These are phyloP conservation scores for Hydrozoanthus gracilis DNA, from an alignment of 92 coral and sea anemone genomes.

Conservation along the genomic window DNA sequence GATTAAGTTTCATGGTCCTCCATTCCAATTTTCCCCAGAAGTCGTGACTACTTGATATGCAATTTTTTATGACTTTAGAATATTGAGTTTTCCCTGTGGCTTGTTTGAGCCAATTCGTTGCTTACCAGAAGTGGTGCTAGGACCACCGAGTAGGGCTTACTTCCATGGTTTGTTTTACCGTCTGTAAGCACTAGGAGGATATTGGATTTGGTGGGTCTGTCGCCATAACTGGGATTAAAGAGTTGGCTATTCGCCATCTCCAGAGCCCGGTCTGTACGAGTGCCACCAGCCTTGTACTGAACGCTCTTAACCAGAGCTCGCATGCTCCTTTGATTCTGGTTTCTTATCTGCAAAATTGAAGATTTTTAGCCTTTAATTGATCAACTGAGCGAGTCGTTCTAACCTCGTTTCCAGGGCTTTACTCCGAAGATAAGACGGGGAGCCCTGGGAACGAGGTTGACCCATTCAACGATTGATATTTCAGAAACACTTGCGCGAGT, in stretches of 20 bases:
- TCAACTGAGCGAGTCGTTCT: neutral
- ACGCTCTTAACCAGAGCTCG: neutral
- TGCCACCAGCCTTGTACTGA: conserved; percentile 6
- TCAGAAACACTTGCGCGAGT: no score
- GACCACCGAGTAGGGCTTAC: conserved; percentile 11
- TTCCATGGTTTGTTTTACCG: conserved; percentile 26
- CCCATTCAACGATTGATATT: no score
- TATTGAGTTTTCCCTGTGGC: no score
- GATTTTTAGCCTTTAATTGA: neutral
- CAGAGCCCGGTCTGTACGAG: conserved; percentile 26
- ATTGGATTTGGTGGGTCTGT: neutral
- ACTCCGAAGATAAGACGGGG: neutral
- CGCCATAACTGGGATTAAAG: neutral
- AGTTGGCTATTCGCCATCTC: neutral
- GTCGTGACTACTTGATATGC: no score
- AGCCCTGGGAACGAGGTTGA: no score
- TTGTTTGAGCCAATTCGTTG: neutral
- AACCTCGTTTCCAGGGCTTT: neutral
- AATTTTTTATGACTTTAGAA: no score
- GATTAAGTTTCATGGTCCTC: no score
- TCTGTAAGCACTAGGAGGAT: conserved; percentile 29
- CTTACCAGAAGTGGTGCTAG: conserved; percentile 30
- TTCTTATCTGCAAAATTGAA: conserved; percentile 2
- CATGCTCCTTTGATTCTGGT: conserved; percentile 26
- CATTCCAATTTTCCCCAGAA: no score